These are phyloP conservation scores for Leucophenga maculata DNA, from an alignment of 2,888 invertebrate genomes.

Conservation along the genomic window DNA sequence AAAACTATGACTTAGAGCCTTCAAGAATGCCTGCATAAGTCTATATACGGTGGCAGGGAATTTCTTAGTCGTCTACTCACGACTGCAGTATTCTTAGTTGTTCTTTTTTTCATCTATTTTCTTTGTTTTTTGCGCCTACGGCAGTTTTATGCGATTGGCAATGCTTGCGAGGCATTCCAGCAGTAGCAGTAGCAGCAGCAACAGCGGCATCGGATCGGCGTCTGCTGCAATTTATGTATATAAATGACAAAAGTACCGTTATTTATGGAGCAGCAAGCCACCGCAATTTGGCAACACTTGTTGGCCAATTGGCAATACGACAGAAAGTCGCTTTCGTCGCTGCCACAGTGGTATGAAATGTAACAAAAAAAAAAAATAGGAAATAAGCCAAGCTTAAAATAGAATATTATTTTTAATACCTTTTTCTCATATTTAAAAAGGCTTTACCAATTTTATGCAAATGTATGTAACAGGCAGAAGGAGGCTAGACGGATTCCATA, in stretches of 20 bases:
- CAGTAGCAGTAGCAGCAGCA: constrained; percentile 1
- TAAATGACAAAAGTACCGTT: constrained; percentile 72
- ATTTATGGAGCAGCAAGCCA: constrained; percentile 68
- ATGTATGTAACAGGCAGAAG: too few relatives aligned
- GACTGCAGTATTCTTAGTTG: too few relatives aligned
- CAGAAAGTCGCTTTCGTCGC: too few relatives aligned
- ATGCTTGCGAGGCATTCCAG: not conserved
- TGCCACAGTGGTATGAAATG: too few relatives aligned
- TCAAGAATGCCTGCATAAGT: too few relatives aligned
- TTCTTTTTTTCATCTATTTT: constrained; percentile 42
- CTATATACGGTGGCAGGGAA: too few relatives aligned
- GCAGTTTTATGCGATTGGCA: constrained; percentile 12
- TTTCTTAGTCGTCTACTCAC: too few relatives aligned
- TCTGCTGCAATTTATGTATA: constrained; percentile 71
- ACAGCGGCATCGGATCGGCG: constrained; percentile 49
- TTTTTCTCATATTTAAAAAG: too few relatives aligned
- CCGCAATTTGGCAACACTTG: constrained; percentile 67
- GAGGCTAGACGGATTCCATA: too few relatives aligned
- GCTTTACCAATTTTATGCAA: too few relatives aligned
- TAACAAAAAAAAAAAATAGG: not conserved
- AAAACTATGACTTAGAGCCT: too few relatives aligned
- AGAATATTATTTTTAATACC: too few relatives aligned
- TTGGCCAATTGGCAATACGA: constrained; percentile 66
- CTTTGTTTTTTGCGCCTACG: constrained; percentile 30
- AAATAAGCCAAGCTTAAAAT: not conserved